A percentile compares a stretch with the other conserved stretches of the same genome.
Evolutionary conservation across 2,797 vertebrate genomes (phyloP).

Genomic region (Cynopterus sphinx): DNA sequence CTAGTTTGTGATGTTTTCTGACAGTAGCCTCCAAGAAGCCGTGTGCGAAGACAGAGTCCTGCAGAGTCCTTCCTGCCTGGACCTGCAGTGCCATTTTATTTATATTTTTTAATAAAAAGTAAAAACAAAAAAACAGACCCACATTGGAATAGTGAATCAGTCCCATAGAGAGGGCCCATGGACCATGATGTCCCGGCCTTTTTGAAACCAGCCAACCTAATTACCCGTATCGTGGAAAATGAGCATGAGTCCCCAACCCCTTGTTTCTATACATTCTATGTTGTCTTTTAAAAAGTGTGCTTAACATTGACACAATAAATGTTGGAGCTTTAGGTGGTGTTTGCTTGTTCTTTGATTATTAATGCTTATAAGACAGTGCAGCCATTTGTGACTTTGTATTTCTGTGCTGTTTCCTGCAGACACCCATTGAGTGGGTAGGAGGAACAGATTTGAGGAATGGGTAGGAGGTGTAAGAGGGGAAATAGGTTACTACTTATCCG

Average conservation of each 20-base stretch:
- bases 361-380: slow-evolving; percentile 75
- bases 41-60: slow-evolving; percentile 81
- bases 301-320: slow-evolving; percentile 89
- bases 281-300: slow-evolving; percentile 84
- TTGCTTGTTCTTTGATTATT: slow-evolving; percentile 85
- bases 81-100: slow-evolving; percentile 88
- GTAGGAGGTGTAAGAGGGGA: slow-evolving; percentile 34
- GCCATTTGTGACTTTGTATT: slow-evolving; percentile 73
- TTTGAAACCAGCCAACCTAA: slow-evolving; percentile 81
- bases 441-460: slow-evolving; percentile 38
- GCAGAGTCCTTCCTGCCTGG: slow-evolving; percentile 80
- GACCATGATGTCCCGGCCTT: slow-evolving; percentile 67
- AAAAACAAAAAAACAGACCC: slow-evolving; percentile 80
- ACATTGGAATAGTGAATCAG: slow-evolving; percentile 75
- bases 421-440: neutral
- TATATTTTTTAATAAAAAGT: slow-evolving; percentile 89
- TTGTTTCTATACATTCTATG: slow-evolving; percentile 84
- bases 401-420: slow-evolving; percentile 53
- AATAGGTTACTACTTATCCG: slow-evolving; percentile 47
- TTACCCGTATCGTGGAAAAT: slow-evolving; percentile 77
- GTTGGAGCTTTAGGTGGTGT: slow-evolving; percentile 89
- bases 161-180: slow-evolving; percentile 80
- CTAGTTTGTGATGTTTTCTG: slow-evolving; percentile 81
- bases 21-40: slow-evolving; percentile 83
- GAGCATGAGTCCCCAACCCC: slow-evolving; percentile 76